Conservation (phyloP, 37 sponge, comb jelly and placozoan species). For the Crambe crambe region DNA sequence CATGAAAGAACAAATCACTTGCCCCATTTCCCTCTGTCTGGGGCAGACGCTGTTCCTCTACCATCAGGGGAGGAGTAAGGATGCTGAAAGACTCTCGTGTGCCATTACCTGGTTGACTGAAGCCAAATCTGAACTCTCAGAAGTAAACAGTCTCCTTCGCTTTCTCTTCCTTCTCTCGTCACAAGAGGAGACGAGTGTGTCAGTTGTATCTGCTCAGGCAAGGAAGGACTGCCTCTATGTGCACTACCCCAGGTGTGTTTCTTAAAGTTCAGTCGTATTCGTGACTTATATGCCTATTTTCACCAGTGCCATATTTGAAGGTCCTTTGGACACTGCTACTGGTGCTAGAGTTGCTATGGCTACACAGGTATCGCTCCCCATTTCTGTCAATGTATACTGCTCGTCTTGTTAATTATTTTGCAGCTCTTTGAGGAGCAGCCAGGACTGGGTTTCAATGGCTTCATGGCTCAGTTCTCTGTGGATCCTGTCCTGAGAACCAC, state of each 20-base stretch:
- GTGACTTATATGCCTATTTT: too few species aligned
- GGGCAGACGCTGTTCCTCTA: not conserved
- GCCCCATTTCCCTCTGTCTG: not conserved
- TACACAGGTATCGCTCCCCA: not conserved
- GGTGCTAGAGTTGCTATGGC: not conserved
- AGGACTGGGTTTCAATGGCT: conserved; percentile 48
- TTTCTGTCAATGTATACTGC: too few species aligned
- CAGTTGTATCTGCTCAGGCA: too few species aligned
- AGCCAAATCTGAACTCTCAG: not conserved
- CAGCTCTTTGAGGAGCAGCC: conserved; percentile 46
- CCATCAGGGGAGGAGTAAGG: not conserved
- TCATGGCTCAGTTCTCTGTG: not conserved
- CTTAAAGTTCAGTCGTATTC: too few species aligned
- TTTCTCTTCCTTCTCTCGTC: not conserved
- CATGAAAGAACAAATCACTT: not conserved
- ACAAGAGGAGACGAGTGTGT: too few species aligned
- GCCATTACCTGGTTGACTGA: not conserved
- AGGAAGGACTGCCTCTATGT: too few species aligned
- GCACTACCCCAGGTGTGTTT: too few species aligned
- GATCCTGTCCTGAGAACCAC: not conserved
- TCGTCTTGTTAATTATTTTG: too few species aligned
- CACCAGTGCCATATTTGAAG: not conserved
- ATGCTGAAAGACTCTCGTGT: not conserved
- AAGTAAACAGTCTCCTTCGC: not conserved
- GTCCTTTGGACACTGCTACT: not conserved